Evolutionary conservation across 2,113 vertebrate genomes (phyloP).

Genomic region (Oostethus manadensis): DNA sequence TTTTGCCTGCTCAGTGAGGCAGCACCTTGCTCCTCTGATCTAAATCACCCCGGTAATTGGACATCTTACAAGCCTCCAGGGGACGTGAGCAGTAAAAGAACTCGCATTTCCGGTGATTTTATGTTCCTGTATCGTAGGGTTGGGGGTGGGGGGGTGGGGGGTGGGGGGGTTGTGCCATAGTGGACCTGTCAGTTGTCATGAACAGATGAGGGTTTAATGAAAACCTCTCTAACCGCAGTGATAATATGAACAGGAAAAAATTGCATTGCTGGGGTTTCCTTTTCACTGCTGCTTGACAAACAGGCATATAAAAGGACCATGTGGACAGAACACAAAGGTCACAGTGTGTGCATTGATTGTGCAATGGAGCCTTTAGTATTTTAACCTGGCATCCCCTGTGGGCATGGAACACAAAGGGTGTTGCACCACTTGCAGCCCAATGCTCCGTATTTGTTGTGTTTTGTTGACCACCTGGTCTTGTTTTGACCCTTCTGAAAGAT

Average conservation of each 20-base stretch:
- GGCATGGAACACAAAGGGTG: conserved; percentile 23
- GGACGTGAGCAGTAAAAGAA: conserved; percentile 42
- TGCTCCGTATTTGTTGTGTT: conserved; percentile 24
- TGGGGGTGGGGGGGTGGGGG: no score
- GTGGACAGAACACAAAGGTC: conserved; percentile 12
- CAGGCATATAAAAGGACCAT: conserved; percentile 28
- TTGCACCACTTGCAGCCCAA: conserved; percentile 28
- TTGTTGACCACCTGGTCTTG: conserved; percentile 27
- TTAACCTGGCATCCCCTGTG: no score
- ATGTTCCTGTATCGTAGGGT: conserved; percentile 38
- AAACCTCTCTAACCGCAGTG: not conserved
- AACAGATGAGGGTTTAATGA: conserved; percentile 18
- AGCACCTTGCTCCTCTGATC: conserved; percentile 52
- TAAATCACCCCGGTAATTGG: conserved; percentile 63
- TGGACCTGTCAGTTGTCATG: conserved; percentile 27
- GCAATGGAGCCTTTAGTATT: conserved; percentile 50
- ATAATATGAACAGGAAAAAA: conserved; percentile 6
- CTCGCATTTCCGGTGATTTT: conserved; percentile 41
- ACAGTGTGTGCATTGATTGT: conserved; percentile 42
- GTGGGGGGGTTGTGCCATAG: conserved; percentile 43
- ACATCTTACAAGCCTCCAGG: conserved; percentile 58
- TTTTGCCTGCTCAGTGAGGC: conserved; percentile 44
- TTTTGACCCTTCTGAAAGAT: not conserved
- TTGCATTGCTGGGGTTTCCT: conserved; percentile 8
- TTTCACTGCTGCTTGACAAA: not conserved